These are phyloP conservation scores for Elaphurus davidianus DNA, from an alignment of 2,113 vertebrate genomes.

Conservation along the genomic window DNA sequence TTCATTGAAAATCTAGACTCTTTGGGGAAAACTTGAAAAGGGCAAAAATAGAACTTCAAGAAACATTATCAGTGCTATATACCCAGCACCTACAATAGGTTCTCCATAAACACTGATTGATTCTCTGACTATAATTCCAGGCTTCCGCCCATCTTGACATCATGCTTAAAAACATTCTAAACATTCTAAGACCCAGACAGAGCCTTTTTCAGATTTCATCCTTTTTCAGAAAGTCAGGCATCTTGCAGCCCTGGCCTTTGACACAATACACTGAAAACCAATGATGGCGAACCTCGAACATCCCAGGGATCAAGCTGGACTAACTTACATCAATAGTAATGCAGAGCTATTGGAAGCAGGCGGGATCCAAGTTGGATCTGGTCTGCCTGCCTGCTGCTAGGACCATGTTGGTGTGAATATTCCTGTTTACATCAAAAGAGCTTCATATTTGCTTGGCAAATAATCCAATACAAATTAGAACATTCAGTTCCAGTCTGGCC, in stretches of 20 bases:
- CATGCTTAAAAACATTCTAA: neutral
- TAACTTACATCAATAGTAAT: neutral
- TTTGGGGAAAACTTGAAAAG: neutral
- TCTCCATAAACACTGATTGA: neutral
- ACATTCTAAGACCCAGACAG: neutral
- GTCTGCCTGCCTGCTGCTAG: neutral
- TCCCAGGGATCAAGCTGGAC: neutral
- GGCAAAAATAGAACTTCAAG: neutral
- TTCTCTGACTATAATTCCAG: neutral
- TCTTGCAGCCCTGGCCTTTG: constrained; percentile 1
- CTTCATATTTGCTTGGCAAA: constrained; percentile 58
- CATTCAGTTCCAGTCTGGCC: constrained; percentile 62
- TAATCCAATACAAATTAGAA: constrained; percentile 53
- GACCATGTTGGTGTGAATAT: neutral
- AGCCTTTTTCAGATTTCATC: neutral
- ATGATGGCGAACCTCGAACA: neutral
- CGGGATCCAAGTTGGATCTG: neutral
- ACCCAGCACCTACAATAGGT: neutral
- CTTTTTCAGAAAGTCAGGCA: neutral
- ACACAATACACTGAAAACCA: constrained; percentile 15
- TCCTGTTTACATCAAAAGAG: constrained; percentile 42
- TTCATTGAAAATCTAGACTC: neutral
- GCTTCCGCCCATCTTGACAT: neutral
- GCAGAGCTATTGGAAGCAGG: neutral
- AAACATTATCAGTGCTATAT: neutral